Percentiles rank a stretch among this genome's conserved stretches.
phyloP scores from a whole-genome alignment of 2,797 vertebrate species.

The Enteromius viviparus region DNA sequence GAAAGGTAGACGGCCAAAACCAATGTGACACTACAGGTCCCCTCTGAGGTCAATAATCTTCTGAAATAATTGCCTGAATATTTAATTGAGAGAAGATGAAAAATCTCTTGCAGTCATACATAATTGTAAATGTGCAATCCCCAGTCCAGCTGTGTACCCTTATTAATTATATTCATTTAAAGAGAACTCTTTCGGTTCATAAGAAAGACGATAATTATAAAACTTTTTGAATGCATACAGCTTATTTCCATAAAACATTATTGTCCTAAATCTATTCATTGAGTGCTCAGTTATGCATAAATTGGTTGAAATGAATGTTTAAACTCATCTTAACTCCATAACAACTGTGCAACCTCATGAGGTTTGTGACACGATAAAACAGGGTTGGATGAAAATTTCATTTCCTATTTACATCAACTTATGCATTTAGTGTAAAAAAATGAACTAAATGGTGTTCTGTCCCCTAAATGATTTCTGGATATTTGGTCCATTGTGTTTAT shows the following conservation, averaged over 20 bases:
- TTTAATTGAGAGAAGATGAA: slow-evolving; percentile 84
- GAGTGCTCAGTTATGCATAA: slow-evolving; percentile 80
- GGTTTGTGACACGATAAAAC: slow-evolving; percentile 47
- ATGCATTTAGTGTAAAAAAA: slow-evolving; percentile 12
- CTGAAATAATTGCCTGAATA: slow-evolving; percentile 85
- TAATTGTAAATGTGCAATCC: slow-evolving; percentile 75
- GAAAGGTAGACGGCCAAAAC: slow-evolving; percentile 73
- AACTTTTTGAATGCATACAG: slow-evolving; percentile 85
- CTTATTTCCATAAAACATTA: slow-evolving; percentile 86
- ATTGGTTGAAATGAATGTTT: slow-evolving; percentile 71
- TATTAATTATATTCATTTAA: slow-evolving; percentile 86
- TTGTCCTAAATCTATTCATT: slow-evolving; percentile 76
- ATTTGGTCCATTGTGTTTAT: neutral
- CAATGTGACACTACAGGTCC: slow-evolving; percentile 83
- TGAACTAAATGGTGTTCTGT: neutral
- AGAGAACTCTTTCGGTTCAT: slow-evolving; percentile 79
- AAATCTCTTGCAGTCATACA: slow-evolving; percentile 78
- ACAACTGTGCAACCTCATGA: slow-evolving; percentile 61
- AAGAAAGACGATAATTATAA: slow-evolving; percentile 86
- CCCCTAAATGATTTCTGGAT: neutral
- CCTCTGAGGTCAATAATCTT: slow-evolving; percentile 87
- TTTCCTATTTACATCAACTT: slow-evolving; percentile 40
- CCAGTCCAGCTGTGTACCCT: slow-evolving; percentile 78
- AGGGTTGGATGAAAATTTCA: slow-evolving; percentile 42
- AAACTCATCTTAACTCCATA: slow-evolving; percentile 74